A percentile compares a stretch with the other conserved stretches of the same genome.
phyloP scores from a whole-genome alignment of 2,113 vertebrate species.

The Corythaixoides concolor region DNA sequence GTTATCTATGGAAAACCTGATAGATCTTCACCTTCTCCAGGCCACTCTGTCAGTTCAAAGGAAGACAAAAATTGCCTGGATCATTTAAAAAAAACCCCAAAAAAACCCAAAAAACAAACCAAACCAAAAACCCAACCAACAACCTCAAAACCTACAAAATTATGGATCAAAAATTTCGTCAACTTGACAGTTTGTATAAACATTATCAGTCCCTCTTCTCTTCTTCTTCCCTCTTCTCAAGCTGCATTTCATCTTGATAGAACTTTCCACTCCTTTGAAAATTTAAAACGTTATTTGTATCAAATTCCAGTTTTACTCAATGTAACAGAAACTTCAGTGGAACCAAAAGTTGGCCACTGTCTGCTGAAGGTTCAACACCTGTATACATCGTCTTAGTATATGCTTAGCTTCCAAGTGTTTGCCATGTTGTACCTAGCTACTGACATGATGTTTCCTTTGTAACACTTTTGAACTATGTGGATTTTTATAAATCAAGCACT shows the following conservation, averaged over 20 bases:
- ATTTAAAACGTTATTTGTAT: neutral
- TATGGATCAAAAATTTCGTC: neutral
- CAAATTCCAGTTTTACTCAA: neutral
- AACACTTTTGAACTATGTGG: neutral
- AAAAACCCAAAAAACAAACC: no score
- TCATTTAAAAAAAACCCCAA: neutral
- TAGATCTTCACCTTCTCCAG: neutral
- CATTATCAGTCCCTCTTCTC: neutral
- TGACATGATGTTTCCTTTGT: neutral
- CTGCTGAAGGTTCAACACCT: neutral
- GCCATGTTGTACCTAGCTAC: neutral
- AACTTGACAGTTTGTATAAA: neutral
- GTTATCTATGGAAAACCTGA: neutral
- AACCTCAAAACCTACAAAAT: neutral
- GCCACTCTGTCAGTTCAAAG: neutral
- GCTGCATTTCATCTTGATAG: no score
- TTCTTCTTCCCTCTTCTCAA: no score
- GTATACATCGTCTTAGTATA: neutral
- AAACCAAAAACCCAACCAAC: no score
- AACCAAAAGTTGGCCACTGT: neutral
- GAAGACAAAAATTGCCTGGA: neutral
- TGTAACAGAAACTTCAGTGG: neutral
- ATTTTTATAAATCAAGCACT: neutral
- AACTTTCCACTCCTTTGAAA: neutral
- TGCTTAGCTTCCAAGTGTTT: neutral